Evolutionary conservation across 2,113 vertebrate species (phyloP), one percentile per base, ranked within the genome.

Genomic region (Ranitomeya variabilis): DNA sequence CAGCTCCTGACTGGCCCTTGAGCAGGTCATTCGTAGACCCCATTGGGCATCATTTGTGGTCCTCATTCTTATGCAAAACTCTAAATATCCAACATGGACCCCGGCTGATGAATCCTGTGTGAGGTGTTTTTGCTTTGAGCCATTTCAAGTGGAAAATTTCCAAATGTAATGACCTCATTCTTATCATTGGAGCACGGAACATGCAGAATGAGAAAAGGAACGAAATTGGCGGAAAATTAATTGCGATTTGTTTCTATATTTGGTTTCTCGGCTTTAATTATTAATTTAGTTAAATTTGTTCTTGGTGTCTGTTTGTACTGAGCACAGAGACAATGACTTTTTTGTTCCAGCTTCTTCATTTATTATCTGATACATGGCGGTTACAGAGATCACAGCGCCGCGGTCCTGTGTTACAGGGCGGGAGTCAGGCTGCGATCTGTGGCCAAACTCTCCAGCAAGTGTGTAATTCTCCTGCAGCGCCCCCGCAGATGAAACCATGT

Each of bases 271-370:
- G 37, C 73, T 52, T 76, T 76, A 76, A 76, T 51, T 76, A 21
- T 76, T 76, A 76, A 76, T 76, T 76, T 76, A 76, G 31, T 37
- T 26, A 76, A 76, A 76, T 76, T 51, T 76, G 19, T 52, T 76
- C 73, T 14, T 76, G 4, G 71, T 74, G 31, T 74, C 71, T 51
- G 18, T 54, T 55, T 84, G 66, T 85, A 45, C 83, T 7, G 51
- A 71, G 73, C 52, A 16, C 8, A 18, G 13, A 84, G 59, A 31
- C 52, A 54, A 52, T 21, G 45, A 45, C 45, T 76, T 76, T 45
- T 18, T 52, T 76, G 73, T 52, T 76, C 71, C 71, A 51, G 71
- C 71, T 37, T 74, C 31, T 18, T 45, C 73, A 21, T 1, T 52
- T 21, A 45, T 76, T 76, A 76, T 18, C 45, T 76, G 9, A 37